Base-by-base conservation (phyloP, 1,140 invertebrate species). In the Meloidogyne hapla region DNA sequence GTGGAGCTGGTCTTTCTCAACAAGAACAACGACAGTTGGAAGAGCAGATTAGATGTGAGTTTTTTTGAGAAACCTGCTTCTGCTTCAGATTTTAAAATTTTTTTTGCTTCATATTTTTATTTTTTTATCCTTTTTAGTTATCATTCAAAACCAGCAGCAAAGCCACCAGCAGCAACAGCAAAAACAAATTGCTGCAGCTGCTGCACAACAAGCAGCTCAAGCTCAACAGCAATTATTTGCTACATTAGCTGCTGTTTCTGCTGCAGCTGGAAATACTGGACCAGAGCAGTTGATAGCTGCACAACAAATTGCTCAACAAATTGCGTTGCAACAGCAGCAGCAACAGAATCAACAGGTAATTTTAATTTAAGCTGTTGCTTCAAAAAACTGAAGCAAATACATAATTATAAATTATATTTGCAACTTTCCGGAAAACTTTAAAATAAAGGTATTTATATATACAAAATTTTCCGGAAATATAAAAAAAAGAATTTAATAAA, bases 121-220 rank as follows among this genome's bases (percentile, higher is more conserved):
- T 70, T 15, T 18, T n/a, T 40, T 33, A 8, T 71, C 56, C 6
- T 38, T 64, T 74, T 28, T 42, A 6, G 33, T 33, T 13, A 26
- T 45, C 3, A 69, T 75, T 38, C 75, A 74, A 45, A 28, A 69
- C 18, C 72, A 76, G n/a, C 74, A 76, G 6, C 75, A 76, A 25
- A 15, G 23, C 6, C 69, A 74, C 21, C 74, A 75, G 21, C 28
- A 26, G 0, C 74, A 75, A 40, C 45, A 69, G 33, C 64, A 69
- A 28, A 42, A 48, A 4, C 63, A 64, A 66, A 45, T 77, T 74
- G 76, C 76, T n/a, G 64, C 64, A 0, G 42, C 69, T 2, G 76
- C 69, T 42, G 56, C 63, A 42, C 71, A 73, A 26, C 71, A 73
- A 33, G 21, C 21, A 42, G 25, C 4, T 5, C 28, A 69, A 8